A percentile compares a stretch with the other conserved stretches of the same genome.
These are phyloP conservation scores for Tor tambroides DNA, from an alignment of 2,113 vertebrate genomes.

Conservation along the genomic window DNA sequence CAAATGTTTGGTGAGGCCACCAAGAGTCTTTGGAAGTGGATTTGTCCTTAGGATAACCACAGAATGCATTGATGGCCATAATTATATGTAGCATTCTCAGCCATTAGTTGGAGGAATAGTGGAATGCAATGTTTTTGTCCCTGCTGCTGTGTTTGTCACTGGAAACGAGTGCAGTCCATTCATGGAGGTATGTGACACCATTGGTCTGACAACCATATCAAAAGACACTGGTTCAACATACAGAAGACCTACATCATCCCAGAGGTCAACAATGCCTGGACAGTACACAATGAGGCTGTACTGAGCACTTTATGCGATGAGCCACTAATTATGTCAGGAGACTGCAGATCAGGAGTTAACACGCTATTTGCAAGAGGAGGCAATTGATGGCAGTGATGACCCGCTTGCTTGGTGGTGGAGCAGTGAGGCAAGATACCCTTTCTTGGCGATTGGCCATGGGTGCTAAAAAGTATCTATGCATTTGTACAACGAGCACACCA, in stretches of 20 bases:
- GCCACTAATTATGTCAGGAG: background rate
- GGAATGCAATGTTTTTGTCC: background rate
- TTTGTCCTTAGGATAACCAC: background rate
- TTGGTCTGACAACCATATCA: background rate
- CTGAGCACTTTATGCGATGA: background rate
- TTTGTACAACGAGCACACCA: too few relatives aligned
- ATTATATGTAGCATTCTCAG: background rate
- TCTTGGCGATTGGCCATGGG: too few relatives aligned
- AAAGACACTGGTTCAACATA: background rate
- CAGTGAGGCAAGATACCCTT: too few relatives aligned
- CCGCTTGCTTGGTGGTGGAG: too few relatives aligned
- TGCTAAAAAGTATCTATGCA: too few relatives aligned
- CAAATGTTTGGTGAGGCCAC: background rate
- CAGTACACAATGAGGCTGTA: background rate
- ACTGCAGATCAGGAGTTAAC: background rate
- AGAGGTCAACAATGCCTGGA: background rate
- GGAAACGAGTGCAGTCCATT: too few relatives aligned
- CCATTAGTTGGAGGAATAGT: background rate
- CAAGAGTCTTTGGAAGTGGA: background rate
- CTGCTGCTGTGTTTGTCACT: too few relatives aligned
- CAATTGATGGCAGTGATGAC: too few relatives aligned
- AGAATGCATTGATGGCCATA: background rate
- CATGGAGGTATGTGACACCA: background rate
- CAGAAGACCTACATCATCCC: background rate
- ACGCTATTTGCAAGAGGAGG: too few relatives aligned